Base-by-base conservation (phyloP, 2,113 vertebrate genomes). In the Myotis brandtii region DNA sequence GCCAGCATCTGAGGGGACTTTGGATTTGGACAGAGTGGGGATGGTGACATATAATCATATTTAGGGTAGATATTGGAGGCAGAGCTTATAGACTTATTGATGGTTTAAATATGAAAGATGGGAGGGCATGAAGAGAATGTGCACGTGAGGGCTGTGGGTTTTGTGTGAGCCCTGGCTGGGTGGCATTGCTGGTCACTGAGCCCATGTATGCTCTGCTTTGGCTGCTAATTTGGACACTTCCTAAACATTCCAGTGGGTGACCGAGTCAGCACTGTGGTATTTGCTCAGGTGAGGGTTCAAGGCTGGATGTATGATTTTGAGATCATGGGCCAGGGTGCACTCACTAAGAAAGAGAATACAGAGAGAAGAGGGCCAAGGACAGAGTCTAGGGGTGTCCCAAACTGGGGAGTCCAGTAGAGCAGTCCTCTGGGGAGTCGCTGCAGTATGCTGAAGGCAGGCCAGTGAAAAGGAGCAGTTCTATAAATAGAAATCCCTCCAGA, bases 401-500 rank as follows among this genome's bases (percentile, higher is more conserved):
- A 1, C 0, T 30, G 37, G 59, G 6, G 9, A 16, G 23, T 70
- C 79, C 73, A 18, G 20, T 21, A 70, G 27, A 83, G 54, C 34
- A 64, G 32, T 50, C 46, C 3, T 9, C 64, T 17, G 17, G 34
- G 48, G 21, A 73, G 54, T 89, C 52, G n/a, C 76, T 27, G 27
- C 32, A n/a, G 46, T 56, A 72, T 93, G 37, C 30, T 18, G 2
- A n/a, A 79, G 92, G 46, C 54, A 56, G 34, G 21, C 32, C 10
- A 11, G 6, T 67, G 64, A 40, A 43, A 73, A 92, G 17, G 46
- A 56, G 1, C 87, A 54, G 30, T 79, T 85, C 59, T 88, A 32
- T 56, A 52, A 82, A 79, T 89, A 91, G 77, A 89, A 89, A 77
- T 52, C 16, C 11, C 50, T 77, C 7, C 9, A 40, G 67, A 92